These are phyloP conservation scores for Margarornis squamiger DNA, from an alignment of 2,797 vertebrate genomes.

Conservation along the genomic window DNA sequence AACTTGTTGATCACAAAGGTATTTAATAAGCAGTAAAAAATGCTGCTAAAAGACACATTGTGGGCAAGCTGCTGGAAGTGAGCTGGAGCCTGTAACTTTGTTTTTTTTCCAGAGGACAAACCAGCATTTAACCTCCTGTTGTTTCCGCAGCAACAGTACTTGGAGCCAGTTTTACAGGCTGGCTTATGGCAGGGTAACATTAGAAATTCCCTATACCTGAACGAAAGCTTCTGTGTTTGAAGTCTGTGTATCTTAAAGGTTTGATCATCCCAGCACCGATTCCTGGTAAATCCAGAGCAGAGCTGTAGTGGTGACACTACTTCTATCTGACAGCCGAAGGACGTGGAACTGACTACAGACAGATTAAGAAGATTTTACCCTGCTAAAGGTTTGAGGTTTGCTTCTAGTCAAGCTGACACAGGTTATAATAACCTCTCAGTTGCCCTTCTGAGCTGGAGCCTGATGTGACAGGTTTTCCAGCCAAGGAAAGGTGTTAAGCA, in stretches of 20 bases:
- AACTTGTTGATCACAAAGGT: not conserved
- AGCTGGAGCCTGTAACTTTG: not conserved
- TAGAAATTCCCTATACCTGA: not conserved
- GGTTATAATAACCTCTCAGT: not conserved
- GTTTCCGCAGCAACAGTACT: not conserved
- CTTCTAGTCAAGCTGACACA: not conserved
- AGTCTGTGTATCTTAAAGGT: not conserved
- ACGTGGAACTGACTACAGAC: not conserved
- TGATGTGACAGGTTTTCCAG: not conserved
- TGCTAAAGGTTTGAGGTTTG: not conserved
- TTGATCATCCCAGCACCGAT: fast-evolving
- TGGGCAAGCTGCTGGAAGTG: not conserved
- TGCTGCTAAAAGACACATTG: not conserved
- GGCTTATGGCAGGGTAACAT: not conserved
- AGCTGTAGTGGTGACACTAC: not conserved
- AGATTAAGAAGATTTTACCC: not conserved
- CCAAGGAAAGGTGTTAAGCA: fast-evolving
- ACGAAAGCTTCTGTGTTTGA: not conserved
- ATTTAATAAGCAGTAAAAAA: not conserved
- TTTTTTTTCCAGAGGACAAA: not conserved
- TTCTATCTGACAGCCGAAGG: not conserved
- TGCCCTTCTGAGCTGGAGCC: not conserved
- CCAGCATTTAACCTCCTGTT: fast-evolving
- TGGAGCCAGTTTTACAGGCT: not conserved
- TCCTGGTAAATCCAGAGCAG: not conserved